Base-by-base conservation (phyloP, 2,113 vertebrate genomes). In the Rhineura floridana region DNA sequence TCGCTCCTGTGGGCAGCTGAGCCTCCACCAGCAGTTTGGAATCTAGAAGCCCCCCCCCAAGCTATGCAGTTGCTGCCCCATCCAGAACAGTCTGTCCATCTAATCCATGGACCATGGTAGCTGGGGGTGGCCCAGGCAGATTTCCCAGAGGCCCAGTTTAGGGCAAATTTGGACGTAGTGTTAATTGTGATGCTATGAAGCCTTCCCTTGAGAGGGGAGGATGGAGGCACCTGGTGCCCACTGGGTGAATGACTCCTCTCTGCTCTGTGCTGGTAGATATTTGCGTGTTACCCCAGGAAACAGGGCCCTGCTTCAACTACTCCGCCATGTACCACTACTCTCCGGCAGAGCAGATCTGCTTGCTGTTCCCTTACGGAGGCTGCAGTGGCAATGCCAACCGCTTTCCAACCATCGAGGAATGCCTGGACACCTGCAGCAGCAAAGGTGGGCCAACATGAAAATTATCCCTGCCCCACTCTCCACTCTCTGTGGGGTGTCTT, bases 311-410 rank as follows among this genome's bases (percentile, higher is more conserved):
- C 82, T 94, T 96, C 21, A 94, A 96, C 0, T 95, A 92, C 28
- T 11, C 95, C 36, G 93, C 83, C 0, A 93, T 93, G 62, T 99
- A 97, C 97, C 98, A 98, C 95, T 98, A 98, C 93, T 95, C 97
- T 3, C 94, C 95, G 0, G 12, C 93, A 0, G 65, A 81, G 0
- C 2, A 4, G 62, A 36, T 9, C 1, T 98, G 98, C 6, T 81
- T 91, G 77, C 93, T 88, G 75, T 99, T 98, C 91, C 96, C 97
- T 90, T 98, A 96, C 0, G 97, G 98, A 0, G 98, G 98, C 91
- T 98, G 98, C 4, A 21, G 82, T 0, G 98, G 98, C 67, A 98
- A 98, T 12, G 82, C 91, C 2, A 99, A 99, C 96, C 96, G 95
- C 92, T 99, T 99, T 33, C 70, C 95, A 0, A 73, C 84, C 0